Evolutionary conservation across 2,888 invertebrate species (phyloP).

Genomic region (Physocephala rufipes): DNA sequence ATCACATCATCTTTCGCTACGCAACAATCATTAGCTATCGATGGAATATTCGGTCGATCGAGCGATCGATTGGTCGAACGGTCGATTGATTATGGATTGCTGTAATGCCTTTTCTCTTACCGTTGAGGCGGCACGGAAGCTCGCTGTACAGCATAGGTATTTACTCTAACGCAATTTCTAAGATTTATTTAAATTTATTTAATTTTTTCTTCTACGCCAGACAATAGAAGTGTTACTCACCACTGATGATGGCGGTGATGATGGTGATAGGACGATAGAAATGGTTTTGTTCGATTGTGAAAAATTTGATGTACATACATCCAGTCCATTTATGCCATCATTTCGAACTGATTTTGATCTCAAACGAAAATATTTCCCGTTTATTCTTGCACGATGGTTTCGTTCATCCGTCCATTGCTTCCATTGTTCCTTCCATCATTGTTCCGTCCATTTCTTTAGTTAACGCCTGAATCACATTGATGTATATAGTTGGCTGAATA

Average conservation of each 20-base stretch:
- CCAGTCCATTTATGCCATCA: conserved; percentile 14
- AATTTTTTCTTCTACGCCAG: neutral
- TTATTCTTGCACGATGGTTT: neutral
- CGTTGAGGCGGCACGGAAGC: neutral
- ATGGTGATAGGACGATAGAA: neutral
- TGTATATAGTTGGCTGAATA: too few relatives aligned
- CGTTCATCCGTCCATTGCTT: neutral
- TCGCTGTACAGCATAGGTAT: neutral
- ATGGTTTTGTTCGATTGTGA: neutral
- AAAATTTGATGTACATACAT: neutral
- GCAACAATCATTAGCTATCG: too few relatives aligned
- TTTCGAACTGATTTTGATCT: conserved; percentile 13
- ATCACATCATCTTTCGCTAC: too few relatives aligned
- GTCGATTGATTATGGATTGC: neutral
- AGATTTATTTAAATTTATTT: neutral
- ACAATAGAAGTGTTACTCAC: neutral
- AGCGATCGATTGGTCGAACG: neutral
- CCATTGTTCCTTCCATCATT: too few relatives aligned
- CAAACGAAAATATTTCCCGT: neutral
- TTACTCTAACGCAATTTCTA: too few relatives aligned
- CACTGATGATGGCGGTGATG: neutral
- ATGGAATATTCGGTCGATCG: neutral
- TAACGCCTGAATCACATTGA: too few relatives aligned
- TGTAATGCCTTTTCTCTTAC: neutral
- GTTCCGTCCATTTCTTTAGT: too few relatives aligned